Evolutionary conservation across 2,888 invertebrate genomes (phyloP).

Genomic region (Drosophila fungiperda): DNA sequence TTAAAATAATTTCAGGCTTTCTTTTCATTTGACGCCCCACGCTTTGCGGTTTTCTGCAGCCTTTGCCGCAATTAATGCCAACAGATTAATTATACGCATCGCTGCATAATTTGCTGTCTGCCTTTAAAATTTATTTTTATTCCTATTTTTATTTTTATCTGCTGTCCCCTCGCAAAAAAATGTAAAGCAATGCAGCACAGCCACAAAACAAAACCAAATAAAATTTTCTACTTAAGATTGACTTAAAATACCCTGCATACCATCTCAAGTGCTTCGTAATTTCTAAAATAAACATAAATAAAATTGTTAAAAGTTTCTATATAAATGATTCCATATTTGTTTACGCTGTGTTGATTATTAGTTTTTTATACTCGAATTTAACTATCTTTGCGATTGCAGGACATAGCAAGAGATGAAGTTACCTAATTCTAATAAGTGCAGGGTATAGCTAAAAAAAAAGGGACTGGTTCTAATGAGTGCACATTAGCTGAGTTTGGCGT

Average conservation of each 20-base stretch:
- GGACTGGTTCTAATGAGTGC: slow-evolving; percentile 65
- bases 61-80: slow-evolving; percentile 78
- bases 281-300: background rate
- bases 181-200: slow-evolving; percentile 15
- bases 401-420: background rate
- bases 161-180: slow-evolving; percentile 15
- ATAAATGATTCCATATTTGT: background rate
- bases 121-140: slow-evolving; percentile 62
- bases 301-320: background rate
- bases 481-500: slow-evolving; percentile 66
- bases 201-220: slow-evolving; percentile 10
- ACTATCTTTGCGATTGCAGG: background rate
- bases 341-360: background rate
- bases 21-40: slow-evolving; percentile 30
- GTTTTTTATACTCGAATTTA: background rate
- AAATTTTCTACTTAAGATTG: background rate
- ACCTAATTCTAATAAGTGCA: background rate
- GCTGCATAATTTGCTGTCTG: slow-evolving; percentile 67
- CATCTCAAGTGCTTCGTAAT: background rate
- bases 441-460: slow-evolving; percentile 15
- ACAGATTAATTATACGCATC: slow-evolving; percentile 80
- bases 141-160: slow-evolving; percentile 42
- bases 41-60: slow-evolving; percentile 46
- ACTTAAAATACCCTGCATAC: slow-evolving; percentile 1
- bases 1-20: slow-evolving; percentile 69